Percentiles rank a stretch among this genome's conserved stretches.
Conservation (phyloP, 2,113 vertebrate species). For the Anarhynchus alexandrinus region DNA sequence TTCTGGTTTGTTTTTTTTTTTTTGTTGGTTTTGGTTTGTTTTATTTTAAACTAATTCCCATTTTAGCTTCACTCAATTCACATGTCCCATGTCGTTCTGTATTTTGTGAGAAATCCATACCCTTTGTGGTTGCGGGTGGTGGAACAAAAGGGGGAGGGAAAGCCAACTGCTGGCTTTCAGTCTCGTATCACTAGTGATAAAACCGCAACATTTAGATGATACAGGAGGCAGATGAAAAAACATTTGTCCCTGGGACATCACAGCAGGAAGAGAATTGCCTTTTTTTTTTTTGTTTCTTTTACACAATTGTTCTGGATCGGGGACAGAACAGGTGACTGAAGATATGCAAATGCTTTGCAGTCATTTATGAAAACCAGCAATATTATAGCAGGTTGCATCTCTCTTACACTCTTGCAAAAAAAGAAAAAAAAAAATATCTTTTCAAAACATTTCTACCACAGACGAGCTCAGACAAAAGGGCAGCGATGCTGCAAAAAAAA, state of each 20-base stretch:
- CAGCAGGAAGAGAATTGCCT: background rate
- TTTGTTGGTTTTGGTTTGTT: background rate
- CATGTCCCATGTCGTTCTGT: background rate
- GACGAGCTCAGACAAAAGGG: slow-evolving; percentile 29
- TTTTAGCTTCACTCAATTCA: slow-evolving; percentile 6
- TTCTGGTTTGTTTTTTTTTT: background rate
- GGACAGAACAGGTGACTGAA: background rate
- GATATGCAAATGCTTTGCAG: slow-evolving; percentile 7
- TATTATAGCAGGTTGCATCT: background rate
- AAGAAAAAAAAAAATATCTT: background rate
- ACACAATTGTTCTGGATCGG: background rate
- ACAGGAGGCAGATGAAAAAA: slow-evolving; percentile 4
- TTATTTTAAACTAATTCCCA: background rate
- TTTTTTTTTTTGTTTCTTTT: background rate
- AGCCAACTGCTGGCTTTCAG: background rate
- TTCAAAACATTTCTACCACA: background rate
- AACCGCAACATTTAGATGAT: slow-evolving; percentile 4
- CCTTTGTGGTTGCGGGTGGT: background rate
- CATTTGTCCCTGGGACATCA: background rate
- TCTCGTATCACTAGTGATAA: background rate
- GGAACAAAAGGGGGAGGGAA: background rate
- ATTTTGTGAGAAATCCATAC: background rate
- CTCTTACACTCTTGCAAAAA: background rate
- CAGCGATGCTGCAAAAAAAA: background rate
- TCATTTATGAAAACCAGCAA: background rate